A percentile compares a stretch with the other conserved stretches of the same genome.
Conservation (phyloP, 2,797 vertebrate species). For the Sus cebifrons region DNA sequence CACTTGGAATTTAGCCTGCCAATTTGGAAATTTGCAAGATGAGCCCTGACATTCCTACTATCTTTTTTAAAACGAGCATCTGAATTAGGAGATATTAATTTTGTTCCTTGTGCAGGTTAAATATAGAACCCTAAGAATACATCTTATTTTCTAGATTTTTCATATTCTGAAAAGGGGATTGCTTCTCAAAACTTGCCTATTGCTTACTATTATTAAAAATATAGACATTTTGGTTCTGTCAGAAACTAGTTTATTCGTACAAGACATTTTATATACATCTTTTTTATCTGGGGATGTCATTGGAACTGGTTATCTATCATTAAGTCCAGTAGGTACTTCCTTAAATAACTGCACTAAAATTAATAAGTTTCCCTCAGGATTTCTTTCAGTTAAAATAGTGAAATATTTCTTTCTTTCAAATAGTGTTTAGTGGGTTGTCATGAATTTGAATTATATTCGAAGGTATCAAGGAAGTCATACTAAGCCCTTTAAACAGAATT, state of each 20-base stretch:
- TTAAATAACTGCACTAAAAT: neutral
- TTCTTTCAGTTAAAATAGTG: neutral
- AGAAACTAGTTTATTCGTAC: neutral
- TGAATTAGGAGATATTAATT: constrained; percentile 8
- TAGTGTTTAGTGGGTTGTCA: neutral
- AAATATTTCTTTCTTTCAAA: neutral
- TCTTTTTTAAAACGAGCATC: neutral
- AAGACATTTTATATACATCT: neutral
- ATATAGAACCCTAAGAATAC: neutral
- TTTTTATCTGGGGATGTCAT: neutral
- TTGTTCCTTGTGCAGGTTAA: neutral
- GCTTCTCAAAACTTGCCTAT: neutral
- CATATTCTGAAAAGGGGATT: neutral
- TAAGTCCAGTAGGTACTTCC: neutral
- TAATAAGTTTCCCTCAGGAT: neutral
- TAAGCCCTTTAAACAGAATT: neutral
- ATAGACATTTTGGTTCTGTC: neutral
- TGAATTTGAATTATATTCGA: neutral
- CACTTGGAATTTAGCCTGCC: neutral
- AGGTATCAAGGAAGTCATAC: neutral
- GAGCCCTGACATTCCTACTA: rapidly evolving
- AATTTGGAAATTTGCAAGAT: constrained; percentile 47
- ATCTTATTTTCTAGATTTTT: neutral
- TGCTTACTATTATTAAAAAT: neutral
- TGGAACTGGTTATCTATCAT: neutral